Percentiles rank a stretch among this genome's conserved stretches.
Conservation (phyloP, 2,113 vertebrate genomes). For the Butastur rufipennis region DNA sequence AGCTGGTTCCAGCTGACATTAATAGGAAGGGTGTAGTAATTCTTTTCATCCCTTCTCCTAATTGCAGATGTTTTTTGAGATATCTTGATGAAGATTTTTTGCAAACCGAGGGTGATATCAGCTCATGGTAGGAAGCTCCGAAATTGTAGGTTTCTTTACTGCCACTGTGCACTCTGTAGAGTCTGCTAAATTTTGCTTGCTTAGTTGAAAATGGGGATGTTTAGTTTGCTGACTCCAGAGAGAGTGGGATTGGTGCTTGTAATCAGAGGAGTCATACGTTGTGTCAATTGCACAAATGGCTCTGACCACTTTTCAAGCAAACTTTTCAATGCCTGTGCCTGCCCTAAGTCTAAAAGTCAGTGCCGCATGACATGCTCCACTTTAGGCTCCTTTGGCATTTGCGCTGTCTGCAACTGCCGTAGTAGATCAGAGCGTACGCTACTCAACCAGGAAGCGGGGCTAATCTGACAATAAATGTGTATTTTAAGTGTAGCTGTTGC, state of each 20-base stretch:
- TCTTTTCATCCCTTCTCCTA: not conserved
- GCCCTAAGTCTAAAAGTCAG: not conserved
- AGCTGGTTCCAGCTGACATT: not conserved
- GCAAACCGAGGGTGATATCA: not conserved
- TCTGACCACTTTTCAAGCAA: not conserved
- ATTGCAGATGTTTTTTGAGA: conserved; percentile 11
- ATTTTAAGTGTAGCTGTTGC: conserved; percentile 28
- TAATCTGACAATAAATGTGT: conserved; percentile 9
- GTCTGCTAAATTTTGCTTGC: not conserved
- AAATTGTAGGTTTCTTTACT: not conserved
- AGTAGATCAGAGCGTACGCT: not conserved
- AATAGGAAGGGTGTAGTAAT: not conserved
- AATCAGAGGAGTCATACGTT: fast-evolving
- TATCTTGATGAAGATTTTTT: not conserved
- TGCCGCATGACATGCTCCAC: not conserved
- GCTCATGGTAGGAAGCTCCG: not conserved
- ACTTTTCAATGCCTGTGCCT: not conserved
- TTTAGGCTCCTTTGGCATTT: conserved; percentile 2
- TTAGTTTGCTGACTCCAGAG: not conserved
- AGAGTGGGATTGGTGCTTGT: not conserved
- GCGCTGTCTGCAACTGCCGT: not conserved
- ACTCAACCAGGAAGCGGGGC: not conserved
- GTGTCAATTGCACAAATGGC: not conserved
- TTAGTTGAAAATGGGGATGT: not conserved
- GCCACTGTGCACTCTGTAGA: not conserved